These are phyloP conservation scores for Eufriesea mexicana DNA, from an alignment of 1,140 invertebrate genomes.

Conservation along the genomic window DNA sequence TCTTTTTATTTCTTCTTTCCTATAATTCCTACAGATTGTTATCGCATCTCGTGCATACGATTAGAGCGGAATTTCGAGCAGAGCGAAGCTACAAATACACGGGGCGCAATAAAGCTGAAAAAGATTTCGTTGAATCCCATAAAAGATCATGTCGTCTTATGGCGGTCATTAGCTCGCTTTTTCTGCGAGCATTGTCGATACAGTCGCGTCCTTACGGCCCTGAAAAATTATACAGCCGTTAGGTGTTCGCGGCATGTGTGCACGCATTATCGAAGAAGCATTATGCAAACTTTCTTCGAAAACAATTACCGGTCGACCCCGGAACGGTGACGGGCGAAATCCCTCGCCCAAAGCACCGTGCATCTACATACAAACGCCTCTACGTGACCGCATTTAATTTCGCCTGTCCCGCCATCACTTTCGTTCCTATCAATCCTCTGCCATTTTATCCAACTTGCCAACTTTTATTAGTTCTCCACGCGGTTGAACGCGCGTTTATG, in stretches of 20 bases:
- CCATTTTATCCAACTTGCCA: neutral
- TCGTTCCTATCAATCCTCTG: neutral
- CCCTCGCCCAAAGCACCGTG: neutral
- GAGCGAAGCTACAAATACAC: no score
- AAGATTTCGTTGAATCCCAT: conserved; percentile 31
- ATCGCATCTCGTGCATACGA: no score
- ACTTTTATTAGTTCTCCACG: neutral
- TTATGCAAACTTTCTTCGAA: conserved; percentile 65
- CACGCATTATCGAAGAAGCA: conserved; percentile 72
- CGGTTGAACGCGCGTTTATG: neutral
- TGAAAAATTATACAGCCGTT: conserved; percentile 62
- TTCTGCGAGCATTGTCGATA: conserved; percentile 26
- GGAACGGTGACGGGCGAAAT: neutral
- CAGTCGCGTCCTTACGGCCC: conserved; percentile 41
- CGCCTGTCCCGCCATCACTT: neutral
- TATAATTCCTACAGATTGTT: no score
- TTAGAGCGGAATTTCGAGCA: no score
- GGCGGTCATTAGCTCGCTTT: conserved; percentile 54
- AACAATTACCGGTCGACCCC: conserved; percentile 35
- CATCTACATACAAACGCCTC: conserved; percentile 25
- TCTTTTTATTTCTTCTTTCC: no score
- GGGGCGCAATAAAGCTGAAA: conserved; percentile 31
- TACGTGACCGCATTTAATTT: conserved; percentile 40
- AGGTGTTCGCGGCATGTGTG: conserved; percentile 43
- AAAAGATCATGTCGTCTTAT: conserved; percentile 42